Percentiles rank a stretch among this genome's conserved stretches.
These are phyloP conservation scores for Lycocerus yunnanus DNA, from an alignment of 2,888 invertebrate species.

Conservation along the genomic window DNA sequence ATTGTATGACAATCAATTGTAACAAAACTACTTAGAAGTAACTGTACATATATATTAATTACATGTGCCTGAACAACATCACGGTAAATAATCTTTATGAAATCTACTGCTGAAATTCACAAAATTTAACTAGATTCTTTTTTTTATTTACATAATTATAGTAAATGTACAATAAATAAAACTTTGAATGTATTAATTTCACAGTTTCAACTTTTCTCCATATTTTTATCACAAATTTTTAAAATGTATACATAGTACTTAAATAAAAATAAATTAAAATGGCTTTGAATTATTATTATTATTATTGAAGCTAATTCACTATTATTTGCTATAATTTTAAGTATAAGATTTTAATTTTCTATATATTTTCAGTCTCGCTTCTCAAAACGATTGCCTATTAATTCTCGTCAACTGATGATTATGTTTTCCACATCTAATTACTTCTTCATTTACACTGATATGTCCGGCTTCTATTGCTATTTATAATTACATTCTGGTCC, in stretches of 20 bases:
- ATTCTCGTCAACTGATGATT: neutral
- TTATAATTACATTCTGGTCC: neutral
- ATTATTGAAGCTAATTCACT: neutral
- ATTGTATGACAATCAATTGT: slow-evolving; percentile 32
- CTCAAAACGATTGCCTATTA: neutral
- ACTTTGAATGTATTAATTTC: neutral
- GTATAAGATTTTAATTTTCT: neutral
- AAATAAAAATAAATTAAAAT: no score
- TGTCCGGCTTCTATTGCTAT: neutral
- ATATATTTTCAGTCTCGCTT: neutral
- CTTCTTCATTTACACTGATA: neutral
- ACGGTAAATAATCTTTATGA: slow-evolving; percentile 13
- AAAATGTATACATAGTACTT: no score
- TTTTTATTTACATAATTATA: slow-evolving; percentile 19
- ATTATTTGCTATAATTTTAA: neutral
- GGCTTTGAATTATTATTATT: no score
- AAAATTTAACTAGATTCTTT: slow-evolving; percentile 25
- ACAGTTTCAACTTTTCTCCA: neutral
- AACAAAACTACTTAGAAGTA: slow-evolving; percentile 30
- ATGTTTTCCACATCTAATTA: neutral
- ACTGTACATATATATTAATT: slow-evolving; percentile 31
- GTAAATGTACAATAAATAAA: neutral
- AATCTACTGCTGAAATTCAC: slow-evolving; percentile 27
- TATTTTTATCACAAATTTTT: neutral
- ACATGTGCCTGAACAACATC: slow-evolving; percentile 29